phyloP scores from a whole-genome alignment of 1,140 invertebrate species.

The Nasonia giraulti region DNA sequence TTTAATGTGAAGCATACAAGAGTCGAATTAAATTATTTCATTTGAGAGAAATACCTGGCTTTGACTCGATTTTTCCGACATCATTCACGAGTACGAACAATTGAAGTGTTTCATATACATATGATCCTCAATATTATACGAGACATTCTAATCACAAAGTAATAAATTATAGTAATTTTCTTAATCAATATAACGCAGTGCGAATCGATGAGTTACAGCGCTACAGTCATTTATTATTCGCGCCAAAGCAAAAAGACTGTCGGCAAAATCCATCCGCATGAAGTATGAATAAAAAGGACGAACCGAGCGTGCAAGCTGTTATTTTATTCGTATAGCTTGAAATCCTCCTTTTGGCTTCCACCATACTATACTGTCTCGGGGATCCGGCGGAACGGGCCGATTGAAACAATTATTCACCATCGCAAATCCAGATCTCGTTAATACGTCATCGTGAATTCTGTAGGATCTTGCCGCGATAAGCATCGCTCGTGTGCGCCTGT shows the following conservation, averaged over 20 bases:
- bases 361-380: neutral
- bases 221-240: too few relatives aligned
- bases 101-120: too few relatives aligned
- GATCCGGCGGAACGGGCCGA: neutral
- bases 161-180: too few relatives aligned
- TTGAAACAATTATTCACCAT: constrained; percentile 26
- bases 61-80: too few relatives aligned
- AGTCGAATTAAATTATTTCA: too few relatives aligned
- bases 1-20: too few relatives aligned
- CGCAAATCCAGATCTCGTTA: constrained; percentile 28
- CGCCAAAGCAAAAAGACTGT: neutral
- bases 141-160: too few relatives aligned
- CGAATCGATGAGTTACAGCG: too few relatives aligned
- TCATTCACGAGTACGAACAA: too few relatives aligned
- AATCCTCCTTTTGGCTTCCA: neutral
- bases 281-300: neutral
- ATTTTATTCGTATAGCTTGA: neutral
- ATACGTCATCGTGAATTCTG: constrained; percentile 31
- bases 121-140: too few relatives aligned
- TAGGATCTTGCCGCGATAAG: neutral
- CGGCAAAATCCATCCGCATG: neutral
- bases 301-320: neutral
- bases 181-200: too few relatives aligned
- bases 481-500: neutral
- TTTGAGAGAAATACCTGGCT: too few relatives aligned